Evolutionary conservation across 2,888 invertebrate genomes (phyloP).

Genomic region (Apamea monoglypha): DNA sequence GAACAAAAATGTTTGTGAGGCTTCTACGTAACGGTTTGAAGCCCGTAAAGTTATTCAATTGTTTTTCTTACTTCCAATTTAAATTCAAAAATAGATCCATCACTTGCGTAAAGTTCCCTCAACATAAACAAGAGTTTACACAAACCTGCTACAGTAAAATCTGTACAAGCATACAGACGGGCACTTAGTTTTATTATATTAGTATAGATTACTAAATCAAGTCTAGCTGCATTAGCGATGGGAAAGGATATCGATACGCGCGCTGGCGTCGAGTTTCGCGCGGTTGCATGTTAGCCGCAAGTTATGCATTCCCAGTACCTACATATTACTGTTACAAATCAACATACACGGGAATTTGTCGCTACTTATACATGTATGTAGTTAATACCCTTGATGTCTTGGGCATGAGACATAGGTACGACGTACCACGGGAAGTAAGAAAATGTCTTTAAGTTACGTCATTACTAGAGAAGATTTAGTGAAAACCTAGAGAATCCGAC

Average conservation of each 20-base stretch:
- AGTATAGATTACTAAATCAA: constrained; percentile 67
- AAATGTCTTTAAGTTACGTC: neutral
- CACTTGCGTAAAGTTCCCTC: constrained; percentile 29
- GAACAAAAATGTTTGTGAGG: constrained; percentile 44
- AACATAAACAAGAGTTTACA: constrained; percentile 3
- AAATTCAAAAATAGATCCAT: constrained; percentile 28
- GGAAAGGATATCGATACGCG: constrained; percentile 83
- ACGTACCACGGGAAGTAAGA: neutral
- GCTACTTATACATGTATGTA: constrained; percentile 43
- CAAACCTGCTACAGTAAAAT: constrained; percentile 20
- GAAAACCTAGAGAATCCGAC: neutral
- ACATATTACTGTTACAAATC: constrained; percentile 79
- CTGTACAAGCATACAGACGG: constrained; percentile 28
- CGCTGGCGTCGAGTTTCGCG: constrained; percentile 80
- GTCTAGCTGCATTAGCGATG: constrained; percentile 73
- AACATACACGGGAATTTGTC: constrained; percentile 78
- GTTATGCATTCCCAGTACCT: constrained; percentile 75
- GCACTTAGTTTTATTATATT: constrained; percentile 60
- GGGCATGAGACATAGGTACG: neutral
- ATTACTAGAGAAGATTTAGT: neutral
- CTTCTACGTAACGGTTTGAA: constrained; percentile 31
- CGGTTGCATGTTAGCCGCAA: constrained; percentile 80
- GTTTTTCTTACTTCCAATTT: constrained; percentile 37
- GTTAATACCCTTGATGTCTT: constrained; percentile 21
- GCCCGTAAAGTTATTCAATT: constrained; percentile 27